Evolutionary conservation across 2,113 vertebrate genomes (phyloP), one percentile per base, ranked within the genome.

Genomic region (Vicugna pacos): DNA sequence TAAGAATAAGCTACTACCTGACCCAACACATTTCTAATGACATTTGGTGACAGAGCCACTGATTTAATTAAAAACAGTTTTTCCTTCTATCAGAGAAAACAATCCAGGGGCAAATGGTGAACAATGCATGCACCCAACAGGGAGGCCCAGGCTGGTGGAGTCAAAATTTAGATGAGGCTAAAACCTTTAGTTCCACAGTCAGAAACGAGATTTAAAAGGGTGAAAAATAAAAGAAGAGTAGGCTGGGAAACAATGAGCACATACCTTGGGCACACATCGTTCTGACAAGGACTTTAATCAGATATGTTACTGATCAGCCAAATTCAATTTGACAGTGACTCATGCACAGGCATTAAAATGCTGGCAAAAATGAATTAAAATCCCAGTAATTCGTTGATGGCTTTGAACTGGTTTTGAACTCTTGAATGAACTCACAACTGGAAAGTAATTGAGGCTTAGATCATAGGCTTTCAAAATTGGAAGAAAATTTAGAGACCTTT

Each of bases 351-450:
- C 76, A 91, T 84, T 92, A 52, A 92, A 92, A 76, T 54, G 50
- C 30, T 76, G 28, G 30, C 73, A 95, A 95, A 76, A 67, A 75
- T 80, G 50, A 95, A 56, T 93, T 72, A 73, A 95, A 96, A 87
- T 89, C 75, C 42, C 28, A 73, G 62, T 73, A n/a, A 92, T 86
- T 86, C 91, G 82, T 70, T 85, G 82, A 79, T 42, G 81, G 50
- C 1, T 72, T 89, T 89, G 83, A 93, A 70, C 64, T 91, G 62
- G 73, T 95, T 73, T 91, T 94, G 76, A 88, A 91, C 58, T 81
- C 48, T 15, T n/a, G 72, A 69, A 28, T 89, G 72, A 84, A 92
- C 64, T 90, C 64, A 95, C 79, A 80, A 30, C n/a, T 69, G 22
- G 11, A 50, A 62, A 76, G 22, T 91, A 62, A 81, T 79, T 91